Conservation (phyloP, 2,113 vertebrate genomes). For the Crocuta crocuta region DNA sequence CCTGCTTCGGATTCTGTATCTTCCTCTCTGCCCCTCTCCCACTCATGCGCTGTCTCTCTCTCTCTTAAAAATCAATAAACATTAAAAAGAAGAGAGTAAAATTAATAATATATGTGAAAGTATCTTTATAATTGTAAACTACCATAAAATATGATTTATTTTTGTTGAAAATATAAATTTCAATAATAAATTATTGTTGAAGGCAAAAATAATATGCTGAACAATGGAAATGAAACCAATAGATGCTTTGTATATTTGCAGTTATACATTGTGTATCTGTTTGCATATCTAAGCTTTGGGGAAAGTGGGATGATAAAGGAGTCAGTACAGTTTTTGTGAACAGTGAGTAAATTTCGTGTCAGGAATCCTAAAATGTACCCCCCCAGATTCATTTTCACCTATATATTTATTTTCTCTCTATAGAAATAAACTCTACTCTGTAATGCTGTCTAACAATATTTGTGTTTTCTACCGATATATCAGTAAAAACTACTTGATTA, state of each 20-base stretch:
- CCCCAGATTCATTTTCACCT: not conserved
- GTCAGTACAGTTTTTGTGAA: slow-evolving; percentile 4
- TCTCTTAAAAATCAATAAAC: too few species aligned
- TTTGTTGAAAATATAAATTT: not conserved
- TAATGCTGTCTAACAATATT: not conserved
- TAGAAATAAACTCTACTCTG: not conserved
- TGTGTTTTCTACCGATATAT: not conserved
- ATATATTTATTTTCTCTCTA: not conserved
- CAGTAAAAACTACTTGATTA: not conserved
- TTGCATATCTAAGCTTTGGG: not conserved
- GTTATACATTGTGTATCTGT: not conserved
- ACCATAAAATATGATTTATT: slow-evolving; percentile 11
- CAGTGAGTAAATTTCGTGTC: not conserved
- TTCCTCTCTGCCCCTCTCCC: too few species aligned
- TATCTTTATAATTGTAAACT: not conserved
- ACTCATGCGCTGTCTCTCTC: too few species aligned
- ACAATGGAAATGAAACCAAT: not conserved
- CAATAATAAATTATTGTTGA: not conserved
- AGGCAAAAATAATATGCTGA: not conserved
- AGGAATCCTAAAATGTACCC: not conserved
- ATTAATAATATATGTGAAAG: not conserved
- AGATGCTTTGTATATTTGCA: not conserved
- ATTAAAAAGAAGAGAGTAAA: not conserved
- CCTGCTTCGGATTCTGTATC: too few species aligned
- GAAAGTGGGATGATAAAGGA: not conserved